Conservation (phyloP, 2,888 invertebrate species). For the Stegophylla sp. region DNA sequence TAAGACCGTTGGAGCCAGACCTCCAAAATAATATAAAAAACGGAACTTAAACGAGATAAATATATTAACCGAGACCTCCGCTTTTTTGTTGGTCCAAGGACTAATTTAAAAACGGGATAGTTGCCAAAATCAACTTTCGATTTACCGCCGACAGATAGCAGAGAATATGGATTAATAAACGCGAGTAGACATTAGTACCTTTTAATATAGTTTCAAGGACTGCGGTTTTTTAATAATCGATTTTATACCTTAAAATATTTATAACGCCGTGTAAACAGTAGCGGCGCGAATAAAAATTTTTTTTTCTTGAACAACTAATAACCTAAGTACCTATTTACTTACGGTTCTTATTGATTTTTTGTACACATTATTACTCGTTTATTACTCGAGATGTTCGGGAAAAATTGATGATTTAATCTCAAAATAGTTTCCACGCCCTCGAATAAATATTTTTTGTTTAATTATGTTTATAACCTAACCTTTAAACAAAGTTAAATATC, state of each 20-base stretch:
- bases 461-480: not conserved
- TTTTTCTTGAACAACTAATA: not conserved
- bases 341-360: not conserved
- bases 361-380: not conserved
- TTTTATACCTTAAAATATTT: not conserved
- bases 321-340: not conserved
- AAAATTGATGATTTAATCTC: not conserved
- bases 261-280: not conserved
- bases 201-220: conserved; percentile 23
- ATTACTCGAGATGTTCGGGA: not conserved
- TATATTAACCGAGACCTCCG: conserved; percentile 27
- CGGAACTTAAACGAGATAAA: conserved; percentile 34
- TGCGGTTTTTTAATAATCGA: not conserved
- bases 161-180: conserved; percentile 18
- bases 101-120: conserved; percentile 32
- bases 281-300: not conserved
- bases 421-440: not conserved
- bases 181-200: not conserved
- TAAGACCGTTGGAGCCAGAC: not conserved
- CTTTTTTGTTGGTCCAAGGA: conserved; percentile 34
- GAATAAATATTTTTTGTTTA: not conserved
- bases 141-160: conserved; percentile 9
- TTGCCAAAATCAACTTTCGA: conserved; percentile 55
- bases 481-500: no score
- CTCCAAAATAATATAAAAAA: conserved; percentile 3